Evolutionary conservation across 2,888 invertebrate species (phyloP), one percentile per base, ranked within the genome.

Genomic region (Ochropacha duplaris): DNA sequence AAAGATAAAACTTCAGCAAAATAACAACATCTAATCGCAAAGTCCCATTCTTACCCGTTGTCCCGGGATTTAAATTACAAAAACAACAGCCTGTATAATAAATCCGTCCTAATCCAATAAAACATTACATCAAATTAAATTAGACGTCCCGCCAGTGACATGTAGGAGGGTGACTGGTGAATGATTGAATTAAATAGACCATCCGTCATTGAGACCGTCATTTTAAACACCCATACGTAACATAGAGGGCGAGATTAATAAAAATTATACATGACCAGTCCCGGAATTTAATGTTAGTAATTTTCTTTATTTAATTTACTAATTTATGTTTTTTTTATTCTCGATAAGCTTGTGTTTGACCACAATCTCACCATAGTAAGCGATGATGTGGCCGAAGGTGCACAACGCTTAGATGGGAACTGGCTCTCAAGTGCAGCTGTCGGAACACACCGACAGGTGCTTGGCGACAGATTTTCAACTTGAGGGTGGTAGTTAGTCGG

Each of bases 181-280:
- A 58, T 63, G 66, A 70, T 72, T 72, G 67, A 72, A 68, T 70
- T 68, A 68, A 62, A 66, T 59, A 57, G 57, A 52, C 61, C 55
- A 61, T 61, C 57, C 39, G 55, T 61, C 58, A 58, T 54, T 49
- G 24, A 0, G 11, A 52, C 19, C 52, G 52, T 52, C 9, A 52
- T 52, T 52, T 52, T 52, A 34, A 52, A 31, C 52, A 34, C 22
- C 22, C 52, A 52, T 31, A 31, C 52, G 22, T 52, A 28, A 52
- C 6, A 52, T 52, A 22, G 22, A 19, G 26, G 31, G 34, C 19
- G 31, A 22, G 9, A 51, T 22, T 22, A 52, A 19, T 22, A 44
- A 44, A 44, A 44, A 19, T 19, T 19, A 19, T 19, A 19, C 19
- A 44, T 44, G 8, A 12, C 19, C n/a, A 44, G 9, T 44, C 44